Percentiles rank a stretch among this genome's conserved stretches.
Evolutionary conservation across 2,113 vertebrate species (phyloP).

Genomic region (Chloropsis hardwickii): DNA sequence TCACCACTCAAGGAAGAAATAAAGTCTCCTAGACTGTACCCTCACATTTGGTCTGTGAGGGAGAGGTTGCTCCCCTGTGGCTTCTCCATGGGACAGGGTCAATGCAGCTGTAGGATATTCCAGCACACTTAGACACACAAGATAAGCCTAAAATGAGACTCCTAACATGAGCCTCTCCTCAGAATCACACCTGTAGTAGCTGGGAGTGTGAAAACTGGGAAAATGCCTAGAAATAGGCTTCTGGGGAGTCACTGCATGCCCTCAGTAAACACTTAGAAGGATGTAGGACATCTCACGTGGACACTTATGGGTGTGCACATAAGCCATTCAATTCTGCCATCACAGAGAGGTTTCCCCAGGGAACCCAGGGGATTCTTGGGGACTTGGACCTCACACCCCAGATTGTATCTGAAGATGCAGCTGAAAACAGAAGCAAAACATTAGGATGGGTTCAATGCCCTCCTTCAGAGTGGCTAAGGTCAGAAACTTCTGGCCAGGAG

Average conservation of each 20-base stretch:
- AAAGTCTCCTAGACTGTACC: background rate
- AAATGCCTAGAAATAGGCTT: background rate
- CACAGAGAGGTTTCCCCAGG: background rate
- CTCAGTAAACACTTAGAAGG: background rate
- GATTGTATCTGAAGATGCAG: background rate
- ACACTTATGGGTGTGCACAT: fast-evolving
- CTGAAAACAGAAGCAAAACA: background rate
- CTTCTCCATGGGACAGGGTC: background rate
- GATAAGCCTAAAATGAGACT: background rate
- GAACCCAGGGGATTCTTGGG: background rate
- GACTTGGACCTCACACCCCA: background rate
- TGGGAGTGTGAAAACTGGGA: background rate
- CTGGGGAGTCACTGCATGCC: background rate
- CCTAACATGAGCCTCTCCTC: background rate
- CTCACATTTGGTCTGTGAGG: background rate
- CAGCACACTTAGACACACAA: background rate
- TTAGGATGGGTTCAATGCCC: background rate
- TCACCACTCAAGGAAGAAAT: background rate
- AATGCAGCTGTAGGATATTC: background rate
- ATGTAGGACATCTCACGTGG: background rate
- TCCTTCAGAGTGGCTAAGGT: background rate
- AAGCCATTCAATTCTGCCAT: fast-evolving
- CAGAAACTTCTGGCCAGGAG: background rate
- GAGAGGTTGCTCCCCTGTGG: background rate
- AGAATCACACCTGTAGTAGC: background rate